Percentiles rank a stretch among this genome's conserved stretches.
These are phyloP conservation scores for Nestor notabilis DNA, from an alignment of 2,113 vertebrate genomes.

Conservation along the genomic window DNA sequence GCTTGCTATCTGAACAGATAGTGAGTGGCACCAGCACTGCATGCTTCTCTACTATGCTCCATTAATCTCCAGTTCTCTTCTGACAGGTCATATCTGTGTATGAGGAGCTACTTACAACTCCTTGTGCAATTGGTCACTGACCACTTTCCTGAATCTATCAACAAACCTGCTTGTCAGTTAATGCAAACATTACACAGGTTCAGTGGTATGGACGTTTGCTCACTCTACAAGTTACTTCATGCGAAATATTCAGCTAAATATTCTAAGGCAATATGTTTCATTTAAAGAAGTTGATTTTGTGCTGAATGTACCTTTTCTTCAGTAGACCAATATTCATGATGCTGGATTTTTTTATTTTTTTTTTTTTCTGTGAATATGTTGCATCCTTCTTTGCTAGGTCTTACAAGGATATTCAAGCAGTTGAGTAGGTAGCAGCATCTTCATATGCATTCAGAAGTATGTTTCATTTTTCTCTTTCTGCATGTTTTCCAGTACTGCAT, in stretches of 20 bases:
- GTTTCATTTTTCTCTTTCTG: background rate
- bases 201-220: background rate
- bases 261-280: background rate
- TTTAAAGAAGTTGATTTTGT: background rate
- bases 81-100: background rate
- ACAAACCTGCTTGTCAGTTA: background rate
- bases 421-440: constrained; percentile 38
- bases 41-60: background rate
- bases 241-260: background rate
- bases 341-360: background rate
- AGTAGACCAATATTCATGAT: background rate
- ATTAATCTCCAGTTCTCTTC: background rate
- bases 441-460: background rate
- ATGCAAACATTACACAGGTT: background rate
- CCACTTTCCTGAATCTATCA: background rate
- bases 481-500: background rate
- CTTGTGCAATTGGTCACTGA: background rate
- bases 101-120: background rate
- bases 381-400: constrained; percentile 38
- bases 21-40: background rate
- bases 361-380: background rate
- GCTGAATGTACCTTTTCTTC: background rate
- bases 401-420: constrained; percentile 68
- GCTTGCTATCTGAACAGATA: background rate
- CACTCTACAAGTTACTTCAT: background rate